A percentile compares a stretch with the other conserved stretches of the same genome.
These are phyloP conservation scores for Spinibarbus caldwelli DNA, from an alignment of 2,797 vertebrate genomes.

Conservation along the genomic window DNA sequence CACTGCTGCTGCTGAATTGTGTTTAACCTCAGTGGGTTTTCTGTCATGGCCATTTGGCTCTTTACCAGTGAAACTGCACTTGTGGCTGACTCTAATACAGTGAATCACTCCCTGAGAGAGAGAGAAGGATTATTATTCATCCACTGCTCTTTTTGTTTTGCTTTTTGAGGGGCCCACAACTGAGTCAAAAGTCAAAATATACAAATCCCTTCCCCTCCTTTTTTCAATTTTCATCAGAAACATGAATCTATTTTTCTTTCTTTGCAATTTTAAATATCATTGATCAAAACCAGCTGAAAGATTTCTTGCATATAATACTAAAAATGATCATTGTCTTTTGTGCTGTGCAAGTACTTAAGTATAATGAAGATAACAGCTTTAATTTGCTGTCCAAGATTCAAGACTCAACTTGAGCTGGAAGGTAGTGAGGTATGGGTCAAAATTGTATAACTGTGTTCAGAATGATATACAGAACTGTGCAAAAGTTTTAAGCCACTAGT, in stretches of 20 bases:
- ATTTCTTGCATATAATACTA: neutral
- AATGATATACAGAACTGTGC: no score
- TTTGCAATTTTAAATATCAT: neutral
- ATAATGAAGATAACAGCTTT: neutral
- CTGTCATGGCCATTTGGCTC: conserved; percentile 61
- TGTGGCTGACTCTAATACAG: conserved; percentile 63
- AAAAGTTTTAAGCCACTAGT: no score
- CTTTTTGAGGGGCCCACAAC: conserved; percentile 23
- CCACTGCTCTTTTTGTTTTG: conserved; percentile 34
- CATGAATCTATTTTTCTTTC: neutral
- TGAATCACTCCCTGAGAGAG: conserved; percentile 44
- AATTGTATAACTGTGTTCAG: no score
- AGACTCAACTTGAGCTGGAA: neutral
- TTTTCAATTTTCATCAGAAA: neutral
- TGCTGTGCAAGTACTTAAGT: neutral
- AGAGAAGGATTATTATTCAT: neutral
- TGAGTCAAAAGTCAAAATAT: conserved; percentile 32
- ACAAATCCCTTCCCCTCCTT: neutral
- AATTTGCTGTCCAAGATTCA: neutral
- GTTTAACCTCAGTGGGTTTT: conserved; percentile 57
- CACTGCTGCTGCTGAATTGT: neutral
- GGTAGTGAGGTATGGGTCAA: no score
- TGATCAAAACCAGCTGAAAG: conserved; percentile 1
- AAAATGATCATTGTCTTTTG: neutral
- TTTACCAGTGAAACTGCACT: conserved; percentile 61